Evolutionary conservation across 2,888 invertebrate genomes (phyloP).

Genomic region (Stenodema calcarata): DNA sequence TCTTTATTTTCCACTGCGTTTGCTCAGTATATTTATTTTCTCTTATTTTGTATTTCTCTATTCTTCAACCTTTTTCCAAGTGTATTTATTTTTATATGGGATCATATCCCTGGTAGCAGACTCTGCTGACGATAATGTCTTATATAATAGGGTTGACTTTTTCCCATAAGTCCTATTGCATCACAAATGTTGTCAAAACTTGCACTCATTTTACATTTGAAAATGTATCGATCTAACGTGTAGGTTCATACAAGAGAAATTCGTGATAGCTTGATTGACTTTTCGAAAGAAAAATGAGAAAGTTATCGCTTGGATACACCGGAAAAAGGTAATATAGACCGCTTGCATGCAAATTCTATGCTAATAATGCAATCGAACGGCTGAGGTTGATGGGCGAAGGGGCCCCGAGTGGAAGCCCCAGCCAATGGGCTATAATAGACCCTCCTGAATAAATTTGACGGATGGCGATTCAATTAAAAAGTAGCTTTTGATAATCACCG

Average conservation of each 20-base stretch:
- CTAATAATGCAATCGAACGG: conserved; percentile 24
- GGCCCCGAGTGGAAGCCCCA: not conserved
- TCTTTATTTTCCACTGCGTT: too few relatives aligned
- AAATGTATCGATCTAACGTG: too few relatives aligned
- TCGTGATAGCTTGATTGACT: not conserved
- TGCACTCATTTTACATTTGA: too few relatives aligned
- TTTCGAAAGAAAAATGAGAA: not conserved
- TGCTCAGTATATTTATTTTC: too few relatives aligned
- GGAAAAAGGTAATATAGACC: not conserved
- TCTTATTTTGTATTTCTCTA: too few relatives aligned
- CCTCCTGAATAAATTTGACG: conserved; percentile 35
- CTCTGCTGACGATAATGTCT: too few relatives aligned
- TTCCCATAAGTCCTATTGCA: too few relatives aligned
- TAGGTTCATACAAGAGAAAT: not conserved
- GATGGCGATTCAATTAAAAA: conserved; percentile 41
- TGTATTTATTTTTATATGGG: too few relatives aligned
- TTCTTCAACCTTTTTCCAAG: too few relatives aligned
- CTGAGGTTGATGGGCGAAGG: conserved; percentile 9
- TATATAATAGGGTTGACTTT: too few relatives aligned
- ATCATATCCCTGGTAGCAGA: too few relatives aligned
- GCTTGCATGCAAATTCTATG: conserved; percentile 14
- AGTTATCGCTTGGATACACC: not conserved
- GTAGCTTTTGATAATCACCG: conserved; percentile 21
- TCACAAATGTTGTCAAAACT: too few relatives aligned
- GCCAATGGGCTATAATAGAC: not conserved